Evolutionary conservation across 2,113 vertebrate species (phyloP).

Genomic region (Leuciscus idus): DNA sequence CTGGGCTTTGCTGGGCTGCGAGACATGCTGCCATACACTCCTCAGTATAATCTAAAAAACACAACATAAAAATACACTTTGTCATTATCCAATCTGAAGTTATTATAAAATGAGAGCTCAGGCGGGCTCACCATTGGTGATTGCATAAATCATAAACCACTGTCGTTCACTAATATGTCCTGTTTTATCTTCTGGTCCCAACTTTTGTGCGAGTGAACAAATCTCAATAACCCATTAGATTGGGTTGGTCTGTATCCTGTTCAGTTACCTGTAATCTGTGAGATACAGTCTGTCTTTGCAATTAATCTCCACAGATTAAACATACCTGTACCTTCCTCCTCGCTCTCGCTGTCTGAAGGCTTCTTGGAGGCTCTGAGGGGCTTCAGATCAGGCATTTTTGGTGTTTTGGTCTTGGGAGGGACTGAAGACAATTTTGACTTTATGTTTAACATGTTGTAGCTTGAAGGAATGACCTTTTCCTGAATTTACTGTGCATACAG

Average conservation of each 20-base stretch:
- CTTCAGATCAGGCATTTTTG: neutral
- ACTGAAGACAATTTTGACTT: neutral
- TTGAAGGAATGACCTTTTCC: neutral
- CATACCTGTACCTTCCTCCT: conserved; percentile 64
- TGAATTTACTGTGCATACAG: neutral
- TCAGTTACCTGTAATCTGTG: neutral
- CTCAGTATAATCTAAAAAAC: conserved; percentile 15
- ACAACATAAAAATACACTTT: neutral
- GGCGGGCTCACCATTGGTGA: neutral
- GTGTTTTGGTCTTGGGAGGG: neutral
- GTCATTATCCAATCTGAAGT: neutral
- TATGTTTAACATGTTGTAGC: neutral
- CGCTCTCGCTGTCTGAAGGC: conserved; percentile 65
- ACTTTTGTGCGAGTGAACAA: neutral
- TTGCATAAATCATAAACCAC: neutral
- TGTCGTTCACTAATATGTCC: neutral
- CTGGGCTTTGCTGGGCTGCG: conserved; percentile 6
- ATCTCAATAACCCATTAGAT: neutral
- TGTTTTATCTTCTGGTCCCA: neutral
- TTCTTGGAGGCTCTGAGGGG: neutral
- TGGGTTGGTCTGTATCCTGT: neutral
- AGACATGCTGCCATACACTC: conserved; percentile 7
- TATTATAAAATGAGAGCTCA: neutral
- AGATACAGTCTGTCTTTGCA: neutral
- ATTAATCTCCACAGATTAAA: neutral